Evolutionary conservation across 2,113 vertebrate species (phyloP).

Genomic region (Hippolais icterina): DNA sequence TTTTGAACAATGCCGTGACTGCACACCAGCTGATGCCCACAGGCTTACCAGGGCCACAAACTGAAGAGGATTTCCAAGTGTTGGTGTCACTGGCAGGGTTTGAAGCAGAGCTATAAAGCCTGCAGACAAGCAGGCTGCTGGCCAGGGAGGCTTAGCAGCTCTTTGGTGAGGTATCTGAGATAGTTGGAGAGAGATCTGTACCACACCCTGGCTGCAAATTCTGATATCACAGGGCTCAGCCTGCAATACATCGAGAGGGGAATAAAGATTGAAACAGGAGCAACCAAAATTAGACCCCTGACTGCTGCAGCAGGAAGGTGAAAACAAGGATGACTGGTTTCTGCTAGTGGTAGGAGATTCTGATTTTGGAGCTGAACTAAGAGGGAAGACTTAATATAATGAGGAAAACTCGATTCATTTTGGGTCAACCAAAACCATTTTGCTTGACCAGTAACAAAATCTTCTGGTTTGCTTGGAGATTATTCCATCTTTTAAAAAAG

Average conservation of each 20-base stretch:
- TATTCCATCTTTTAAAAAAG: background rate
- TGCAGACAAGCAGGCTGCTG: background rate
- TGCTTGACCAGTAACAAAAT: conserved; percentile 9
- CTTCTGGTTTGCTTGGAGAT: background rate
- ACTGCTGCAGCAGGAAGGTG: background rate
- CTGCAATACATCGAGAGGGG: background rate
- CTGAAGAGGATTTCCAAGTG: background rate
- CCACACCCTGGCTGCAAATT: background rate
- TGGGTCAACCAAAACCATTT: background rate
- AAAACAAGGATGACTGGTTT: background rate
- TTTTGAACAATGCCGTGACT: background rate
- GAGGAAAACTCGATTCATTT: background rate
- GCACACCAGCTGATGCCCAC: background rate
- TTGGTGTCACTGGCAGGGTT: background rate
- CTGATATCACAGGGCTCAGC: background rate
- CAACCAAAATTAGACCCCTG: background rate
- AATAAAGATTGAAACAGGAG: background rate
- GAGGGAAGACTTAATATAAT: background rate
- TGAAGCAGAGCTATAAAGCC: background rate
- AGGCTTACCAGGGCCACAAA: background rate
- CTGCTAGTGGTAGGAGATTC: background rate
- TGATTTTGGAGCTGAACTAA: background rate
- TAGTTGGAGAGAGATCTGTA: background rate
- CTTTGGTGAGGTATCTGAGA: background rate
- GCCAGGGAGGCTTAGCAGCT: conserved; percentile 5